Evolutionary conservation across 64 coral and sea anemone genomes (phyloP), one percentile per base, ranked within the genome.

Genomic region (Astreopora myriophthalma): DNA sequence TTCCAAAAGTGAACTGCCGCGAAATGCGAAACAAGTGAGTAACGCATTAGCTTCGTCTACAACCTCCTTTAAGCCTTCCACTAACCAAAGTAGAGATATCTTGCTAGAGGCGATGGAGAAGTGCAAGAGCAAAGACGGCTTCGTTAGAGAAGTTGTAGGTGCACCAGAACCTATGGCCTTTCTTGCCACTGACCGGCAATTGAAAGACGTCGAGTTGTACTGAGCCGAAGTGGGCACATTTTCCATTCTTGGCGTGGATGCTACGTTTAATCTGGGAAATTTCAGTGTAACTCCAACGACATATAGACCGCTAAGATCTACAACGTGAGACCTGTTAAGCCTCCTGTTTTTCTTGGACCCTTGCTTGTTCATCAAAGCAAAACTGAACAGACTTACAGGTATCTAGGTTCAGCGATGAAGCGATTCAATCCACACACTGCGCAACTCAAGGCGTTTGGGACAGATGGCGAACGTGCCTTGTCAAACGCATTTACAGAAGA

Each of bases 81-180:
- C 33, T 17, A 46, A 9, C 22, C 37, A 71, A 42, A 67, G 44
- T 33, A 87, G 72, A 48, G 63, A 87, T 70, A 71, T 87, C 66
- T 69, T 87, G 44, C 84, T 72, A 46, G 84, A 87, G 40, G 66
- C 85, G 29, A 87, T 87, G 85, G 44, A 70, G 28, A 87, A 73
- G 67, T 87, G 85, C 85, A 87, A 87, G 37, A 70, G 34, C 22
- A 87, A 87, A 70, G 67, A 87, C 49, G 85, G 62, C 49, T 90
- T 90, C 66, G 88, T 90, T 35, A 90, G 57, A 90, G 88, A 90
- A 24, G 88, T 90, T 46, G 14, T 35, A 27, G 30, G 88, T 90
- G 88, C 88, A 4, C 60, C 88, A 90, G 61, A 90, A 79, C 88
- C 88, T 19, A 42, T 30, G 88, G 73, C 28, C 11, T 67, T 90